Evolutionary conservation across 2,888 invertebrate genomes (phyloP).

Genomic region (Rotaria socialis): DNA sequence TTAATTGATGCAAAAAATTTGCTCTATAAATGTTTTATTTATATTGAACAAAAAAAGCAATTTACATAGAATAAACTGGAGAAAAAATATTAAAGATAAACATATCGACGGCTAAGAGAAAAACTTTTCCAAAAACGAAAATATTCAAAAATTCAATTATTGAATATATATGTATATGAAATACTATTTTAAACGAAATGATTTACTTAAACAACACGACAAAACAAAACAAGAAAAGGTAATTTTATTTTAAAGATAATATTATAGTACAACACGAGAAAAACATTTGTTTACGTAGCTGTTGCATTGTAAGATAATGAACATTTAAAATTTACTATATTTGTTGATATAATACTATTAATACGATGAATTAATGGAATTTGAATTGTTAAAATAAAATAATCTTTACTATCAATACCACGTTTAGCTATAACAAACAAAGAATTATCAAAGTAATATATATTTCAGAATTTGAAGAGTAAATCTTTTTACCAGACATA

Average conservation of each 20-base stretch:
- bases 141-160: too few relatives aligned
- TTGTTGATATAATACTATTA: constrained; percentile 17
- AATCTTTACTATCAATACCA: constrained; percentile 17
- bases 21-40: not conserved
- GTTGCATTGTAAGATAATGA: not conserved
- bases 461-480: not conserved
- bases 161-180: not conserved
- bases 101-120: not conserved
- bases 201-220: not conserved
- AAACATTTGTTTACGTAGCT: not conserved
- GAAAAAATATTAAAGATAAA: not conserved
- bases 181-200: not conserved
- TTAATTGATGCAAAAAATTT: too few relatives aligned
- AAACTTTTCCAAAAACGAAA: too few relatives aligned
- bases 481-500: not conserved
- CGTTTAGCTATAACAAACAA: constrained; percentile 8
- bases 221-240: too few relatives aligned
- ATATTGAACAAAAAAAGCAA: not conserved
- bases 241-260: not conserved
- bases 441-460: not conserved
- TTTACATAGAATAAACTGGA: constrained; percentile 5
- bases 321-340: not conserved
- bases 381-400: constrained; percentile 32
- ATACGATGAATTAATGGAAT: constrained; percentile 7
- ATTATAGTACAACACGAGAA: too few relatives aligned